Evolutionary conservation across 2,797 vertebrate species (phyloP), one percentile per base, ranked within the genome.

Genomic region (Tarsius wallacei): DNA sequence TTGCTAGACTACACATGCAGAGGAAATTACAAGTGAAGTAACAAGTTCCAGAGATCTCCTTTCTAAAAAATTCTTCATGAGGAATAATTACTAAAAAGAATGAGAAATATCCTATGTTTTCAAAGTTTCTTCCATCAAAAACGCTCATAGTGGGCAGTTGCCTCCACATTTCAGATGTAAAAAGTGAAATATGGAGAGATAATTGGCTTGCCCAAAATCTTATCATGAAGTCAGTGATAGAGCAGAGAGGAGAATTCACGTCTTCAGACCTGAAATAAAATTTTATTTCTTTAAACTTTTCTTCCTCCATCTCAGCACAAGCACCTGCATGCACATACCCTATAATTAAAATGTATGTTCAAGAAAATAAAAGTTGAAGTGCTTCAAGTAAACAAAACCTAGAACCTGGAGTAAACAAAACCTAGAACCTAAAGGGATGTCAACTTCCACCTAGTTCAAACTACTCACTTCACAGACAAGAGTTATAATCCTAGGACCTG

Each of bases 41-140:
- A 17, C 47, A 94, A 91, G 33, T n/a, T 74, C 64, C 87, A 91
- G 36, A 74, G 33, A 92, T n/a, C 42, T 26, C 47, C 59, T 80
- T 96, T 95, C 59, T 26, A 92, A 91, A 90, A 74, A 36, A 53
- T 71, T 93, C 84, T 95, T 68, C 68, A 66, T 26, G 26, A 66
- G 24, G 10, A 94, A 26, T n/a, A 53, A 84, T 73, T 88, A 80
- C 16, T 70, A 59, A 70, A 85, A 85, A 85, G 49, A 85, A 89
- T 80, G 24, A 96, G 61, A 88, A 90, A 76, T 63, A 14, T 28
- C 53, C 26, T 70, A 49, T 28, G 16, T 83, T 70, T 90, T 77
- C 80, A 94, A 95, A 97, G 33, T 42, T 73, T 78, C 77, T 57
- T 84, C 53, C 73, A 87, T 97, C 57, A 77, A 81, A 87, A 66